Evolutionary conservation across 2,797 vertebrate genomes (phyloP).

Genomic region (Enoplosus armatus): DNA sequence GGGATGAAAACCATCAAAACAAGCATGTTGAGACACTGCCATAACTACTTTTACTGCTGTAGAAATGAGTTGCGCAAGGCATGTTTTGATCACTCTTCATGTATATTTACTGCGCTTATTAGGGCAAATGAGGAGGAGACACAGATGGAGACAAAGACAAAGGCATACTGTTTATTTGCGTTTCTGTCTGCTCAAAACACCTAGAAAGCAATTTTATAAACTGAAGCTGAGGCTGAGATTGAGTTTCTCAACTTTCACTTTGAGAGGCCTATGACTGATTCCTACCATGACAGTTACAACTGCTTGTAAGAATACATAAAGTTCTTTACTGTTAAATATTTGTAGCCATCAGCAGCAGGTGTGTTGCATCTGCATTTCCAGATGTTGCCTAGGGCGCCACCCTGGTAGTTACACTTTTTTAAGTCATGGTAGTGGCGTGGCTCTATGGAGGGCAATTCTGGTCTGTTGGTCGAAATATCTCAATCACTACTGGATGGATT

Average conservation of each 20-base stretch:
- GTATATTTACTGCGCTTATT: conserved; percentile 35
- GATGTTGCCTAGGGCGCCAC: conserved; percentile 14
- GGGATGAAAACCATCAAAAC: conserved; percentile 68
- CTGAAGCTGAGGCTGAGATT: background rate
- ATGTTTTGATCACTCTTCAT: conserved; percentile 47
- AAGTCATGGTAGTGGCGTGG: background rate
- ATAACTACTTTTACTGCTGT: conserved; percentile 24
- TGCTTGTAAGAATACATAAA: background rate
- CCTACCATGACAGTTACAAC: background rate
- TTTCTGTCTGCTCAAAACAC: conserved; percentile 32
- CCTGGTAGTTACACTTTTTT: background rate
- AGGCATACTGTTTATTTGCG: conserved; percentile 4
- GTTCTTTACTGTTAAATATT: background rate
- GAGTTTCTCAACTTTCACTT: background rate
- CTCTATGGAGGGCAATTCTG: background rate
- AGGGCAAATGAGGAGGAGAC: background rate
- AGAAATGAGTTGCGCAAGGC: conserved; percentile 35
- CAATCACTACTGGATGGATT: background rate
- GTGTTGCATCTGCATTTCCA: conserved; percentile 19
- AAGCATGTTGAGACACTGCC: conserved; percentile 70
- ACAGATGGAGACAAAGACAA: conserved; percentile 13
- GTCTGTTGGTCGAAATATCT: background rate
- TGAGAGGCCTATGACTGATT: background rate
- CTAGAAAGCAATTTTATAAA: background rate
- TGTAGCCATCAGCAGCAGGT: background rate